Evolutionary conservation across 2,797 vertebrate genomes (phyloP), one percentile per base, ranked within the genome.

Genomic region (Rallus crepitans): DNA sequence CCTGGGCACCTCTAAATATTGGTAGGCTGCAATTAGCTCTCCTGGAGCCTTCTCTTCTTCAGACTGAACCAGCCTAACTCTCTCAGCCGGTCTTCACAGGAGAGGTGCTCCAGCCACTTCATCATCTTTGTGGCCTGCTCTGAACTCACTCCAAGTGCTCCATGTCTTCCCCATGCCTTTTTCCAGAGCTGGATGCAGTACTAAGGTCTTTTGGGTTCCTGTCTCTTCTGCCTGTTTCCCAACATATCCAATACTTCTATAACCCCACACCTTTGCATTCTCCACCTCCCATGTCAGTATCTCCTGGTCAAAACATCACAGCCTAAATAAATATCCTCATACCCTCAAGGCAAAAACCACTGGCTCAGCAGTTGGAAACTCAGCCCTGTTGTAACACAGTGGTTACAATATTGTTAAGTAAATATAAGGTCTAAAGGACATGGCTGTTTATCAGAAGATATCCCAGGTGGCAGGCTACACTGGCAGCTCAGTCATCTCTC

Each of bases 401-500:
- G 65, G 83, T 78, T 88, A 80, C 1, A 0, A 53, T 78, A 71
- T 83, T 73, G 65, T 30, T 95, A 89, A 87, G 84, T 35, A 95
- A 97, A 96, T 31, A 90, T 1, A 94, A 91, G 90, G 95, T 96
- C 96, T 96, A 96, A 97, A 97, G 94, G 91, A 92, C 95, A 94
- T 1, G 14, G 50, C 60, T 96, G 80, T 82, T 91, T 93, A 87
- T 73, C 40, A 85, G 68, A 35, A 70, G 71, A 47, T 86, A 86
- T 31, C 84, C 84, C 52, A 89, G 82, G 90, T 91, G 57, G 56
- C 73, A 94, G 47, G 61, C 53, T 73, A 57, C 85, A 76, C 64
- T 5, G 0, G 79, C 93, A 66, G 65, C 73, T 82, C 91, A 79
- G 82, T 55, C 76, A 87, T 57, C 89, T 96, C 90, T 56, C 85